These are phyloP conservation scores for Hucho hucho DNA, from an alignment of 2,113 vertebrate species.

Conservation along the genomic window DNA sequence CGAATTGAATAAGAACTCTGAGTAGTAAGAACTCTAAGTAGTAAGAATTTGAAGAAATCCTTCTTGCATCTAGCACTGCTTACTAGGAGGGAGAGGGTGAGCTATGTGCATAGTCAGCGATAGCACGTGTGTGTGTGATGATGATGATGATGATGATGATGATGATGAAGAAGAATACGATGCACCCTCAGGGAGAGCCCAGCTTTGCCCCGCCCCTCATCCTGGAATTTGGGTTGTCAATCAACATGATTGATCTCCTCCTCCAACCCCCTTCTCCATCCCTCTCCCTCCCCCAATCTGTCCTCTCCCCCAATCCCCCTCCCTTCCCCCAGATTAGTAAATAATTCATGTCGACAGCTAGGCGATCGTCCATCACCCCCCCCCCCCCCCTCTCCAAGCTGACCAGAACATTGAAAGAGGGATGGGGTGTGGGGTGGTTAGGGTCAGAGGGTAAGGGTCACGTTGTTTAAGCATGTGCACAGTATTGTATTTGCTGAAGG, in stretches of 20 bases:
- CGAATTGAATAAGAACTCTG: no score
- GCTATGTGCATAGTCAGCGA: no score
- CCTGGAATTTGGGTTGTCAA: slow-evolving; percentile 50
- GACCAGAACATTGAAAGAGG: not conserved
- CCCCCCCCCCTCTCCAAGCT: not conserved
- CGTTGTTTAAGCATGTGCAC: no score
- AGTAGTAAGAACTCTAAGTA: no score
- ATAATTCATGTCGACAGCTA: slow-evolving; percentile 49
- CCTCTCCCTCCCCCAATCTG: not conserved
- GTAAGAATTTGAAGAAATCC: no score
- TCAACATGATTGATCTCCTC: slow-evolving; percentile 66
- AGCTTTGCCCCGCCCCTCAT: slow-evolving; percentile 21
- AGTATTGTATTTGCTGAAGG: no score
- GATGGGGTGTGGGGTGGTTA: no score
- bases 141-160: no score
- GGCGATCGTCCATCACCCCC: slow-evolving; percentile 39
- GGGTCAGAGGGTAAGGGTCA: no score
- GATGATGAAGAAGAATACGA: slow-evolving; percentile 22
- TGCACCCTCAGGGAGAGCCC: slow-evolving; percentile 44
- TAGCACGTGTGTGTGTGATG: not conserved
- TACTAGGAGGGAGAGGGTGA: no score
- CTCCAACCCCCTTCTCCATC: slow-evolving; percentile 46
- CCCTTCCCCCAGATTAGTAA: slow-evolving; percentile 42
- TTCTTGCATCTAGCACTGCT: no score
- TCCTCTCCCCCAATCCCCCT: slow-evolving; percentile 55